phyloP scores from a whole-genome alignment of 2,113 vertebrate genomes.

The Platysteira castanea region DNA sequence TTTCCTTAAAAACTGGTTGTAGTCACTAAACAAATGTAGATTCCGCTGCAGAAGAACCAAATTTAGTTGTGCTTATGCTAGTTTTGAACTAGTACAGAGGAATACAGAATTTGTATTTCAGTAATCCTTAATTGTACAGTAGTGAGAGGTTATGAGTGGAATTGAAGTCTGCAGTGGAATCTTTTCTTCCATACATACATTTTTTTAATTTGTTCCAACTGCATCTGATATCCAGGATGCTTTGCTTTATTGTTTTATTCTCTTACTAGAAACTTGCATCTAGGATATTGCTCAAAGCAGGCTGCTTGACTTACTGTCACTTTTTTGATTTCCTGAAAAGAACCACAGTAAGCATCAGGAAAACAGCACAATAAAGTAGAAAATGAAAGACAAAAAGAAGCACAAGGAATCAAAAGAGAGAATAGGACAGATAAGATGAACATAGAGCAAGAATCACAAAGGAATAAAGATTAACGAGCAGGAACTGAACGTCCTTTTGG shows the following conservation, averaged over 20 bases:
- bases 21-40: not conserved
- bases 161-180: not conserved
- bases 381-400: not conserved
- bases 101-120: not conserved
- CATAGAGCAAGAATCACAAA: not conserved
- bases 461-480: not conserved
- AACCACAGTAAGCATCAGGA: not conserved
- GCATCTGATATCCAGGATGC: not conserved
- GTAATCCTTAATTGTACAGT: not conserved
- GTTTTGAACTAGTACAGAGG: not conserved
- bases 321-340: constrained; percentile 19
- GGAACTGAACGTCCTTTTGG: not conserved
- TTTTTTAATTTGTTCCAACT: not conserved
- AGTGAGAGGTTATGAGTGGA: not conserved
- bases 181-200: not conserved
- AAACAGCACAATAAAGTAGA: not conserved
- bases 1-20: not conserved
- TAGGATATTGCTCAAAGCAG: not conserved
- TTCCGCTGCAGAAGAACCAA: not conserved
- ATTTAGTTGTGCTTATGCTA: not conserved
- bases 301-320: not conserved
- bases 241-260: constrained; percentile 8
- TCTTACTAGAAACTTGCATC: not conserved
- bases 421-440: not conserved
- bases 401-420: not conserved